A percentile compares a stretch with the other conserved stretches of the same genome.
Evolutionary conservation across 1,140 invertebrate genomes (phyloP).

Genomic region (Aphelenchoides avenae): DNA sequence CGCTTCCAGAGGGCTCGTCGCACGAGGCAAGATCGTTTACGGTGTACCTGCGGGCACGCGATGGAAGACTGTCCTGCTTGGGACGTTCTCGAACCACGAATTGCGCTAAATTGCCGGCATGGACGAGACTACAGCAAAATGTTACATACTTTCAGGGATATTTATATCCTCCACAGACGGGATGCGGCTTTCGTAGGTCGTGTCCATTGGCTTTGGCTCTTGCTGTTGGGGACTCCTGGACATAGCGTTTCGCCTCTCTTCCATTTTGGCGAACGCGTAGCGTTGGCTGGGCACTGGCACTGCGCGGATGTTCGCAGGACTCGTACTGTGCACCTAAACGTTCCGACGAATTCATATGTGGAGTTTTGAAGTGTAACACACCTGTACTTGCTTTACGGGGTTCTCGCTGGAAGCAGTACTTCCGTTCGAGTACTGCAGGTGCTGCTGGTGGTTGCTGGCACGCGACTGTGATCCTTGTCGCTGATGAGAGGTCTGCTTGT

Average conservation of each 20-base stretch:
- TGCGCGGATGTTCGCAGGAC: constrained; percentile 34
- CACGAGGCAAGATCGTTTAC: constrained; percentile 26
- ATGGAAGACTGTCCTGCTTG: constrained; percentile 10
- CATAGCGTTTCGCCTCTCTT: constrained; percentile 36
- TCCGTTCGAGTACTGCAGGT: constrained; percentile 32
- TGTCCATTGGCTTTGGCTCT: constrained; percentile 4
- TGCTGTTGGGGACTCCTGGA: constrained; percentile 14
- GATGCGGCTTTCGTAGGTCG: constrained; percentile 19
- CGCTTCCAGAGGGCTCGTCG: constrained; percentile 1
- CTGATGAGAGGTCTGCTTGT: constrained; percentile 14
- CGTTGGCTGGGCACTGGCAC: constrained; percentile 58
- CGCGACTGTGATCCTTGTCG: constrained; percentile 22
- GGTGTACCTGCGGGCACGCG: constrained; percentile 21
- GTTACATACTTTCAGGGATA: constrained; percentile 39
- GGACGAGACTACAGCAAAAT: constrained; percentile 10
- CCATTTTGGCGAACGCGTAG: constrained; percentile 50
- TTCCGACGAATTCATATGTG: constrained; percentile 12
- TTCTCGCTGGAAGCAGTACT: constrained; percentile 34
- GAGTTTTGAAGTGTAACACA: constrained; percentile 28
- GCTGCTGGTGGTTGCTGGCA: constrained; percentile 26
- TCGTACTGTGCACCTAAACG: constrained; percentile 21
- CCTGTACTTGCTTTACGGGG: constrained; percentile 55
- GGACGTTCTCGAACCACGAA: constrained; percentile 35
- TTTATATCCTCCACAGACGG: constrained; percentile 45
- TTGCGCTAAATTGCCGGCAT: constrained; percentile 42